Base-by-base conservation (phyloP, 1,140 invertebrate species). In the Achatina immaculata region DNA sequence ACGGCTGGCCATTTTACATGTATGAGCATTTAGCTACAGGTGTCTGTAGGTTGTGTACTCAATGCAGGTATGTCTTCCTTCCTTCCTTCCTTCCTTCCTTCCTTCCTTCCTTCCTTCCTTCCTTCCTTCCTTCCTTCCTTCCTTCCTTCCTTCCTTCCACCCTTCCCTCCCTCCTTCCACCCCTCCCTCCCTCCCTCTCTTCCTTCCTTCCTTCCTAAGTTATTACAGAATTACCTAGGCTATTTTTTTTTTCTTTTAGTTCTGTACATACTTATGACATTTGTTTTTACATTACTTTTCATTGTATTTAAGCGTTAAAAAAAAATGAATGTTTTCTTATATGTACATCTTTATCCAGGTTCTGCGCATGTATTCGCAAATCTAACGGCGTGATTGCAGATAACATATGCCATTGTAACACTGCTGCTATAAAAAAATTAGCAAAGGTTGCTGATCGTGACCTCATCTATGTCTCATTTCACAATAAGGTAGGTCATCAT, bases 341-440 rank as follows among this genome's bases (percentile, higher is more conserved):
- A n/a, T n/a, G n/a, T 11, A 28, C n/a, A 24, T 34, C 24, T 69
- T 34, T 72, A 7, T 6, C 14, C 80, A 89, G 88, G n/a, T 88
- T 85, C 74, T 86, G 84, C 82, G 55, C 80, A 3, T 86, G 85
- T 77, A 76, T 84, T 16, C 65, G 82, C 2, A 31, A 43, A 78
- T 40, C 78, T 16, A 94, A 93, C 21, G 92, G 94, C 82, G 94
- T 97, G 16, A 92, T 94, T 16, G 95, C 95, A 80, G 96, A 97
- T 91, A 98, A 98, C 91, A 97, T 96, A 90, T 98, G 96, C 88
- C 92, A 96, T 81, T 98, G 96, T 92, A 94, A 96, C 92, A 94
- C 96, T 42, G 95, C 96, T 28, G 96, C 95, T 43, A 94, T 97
- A 31, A 95, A 95, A 89, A 94, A 94, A 81, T 93, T 95, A 78